Evolutionary conservation across 2,797 vertebrate genomes (phyloP).

Genomic region (Macrochelys suwanniensis): DNA sequence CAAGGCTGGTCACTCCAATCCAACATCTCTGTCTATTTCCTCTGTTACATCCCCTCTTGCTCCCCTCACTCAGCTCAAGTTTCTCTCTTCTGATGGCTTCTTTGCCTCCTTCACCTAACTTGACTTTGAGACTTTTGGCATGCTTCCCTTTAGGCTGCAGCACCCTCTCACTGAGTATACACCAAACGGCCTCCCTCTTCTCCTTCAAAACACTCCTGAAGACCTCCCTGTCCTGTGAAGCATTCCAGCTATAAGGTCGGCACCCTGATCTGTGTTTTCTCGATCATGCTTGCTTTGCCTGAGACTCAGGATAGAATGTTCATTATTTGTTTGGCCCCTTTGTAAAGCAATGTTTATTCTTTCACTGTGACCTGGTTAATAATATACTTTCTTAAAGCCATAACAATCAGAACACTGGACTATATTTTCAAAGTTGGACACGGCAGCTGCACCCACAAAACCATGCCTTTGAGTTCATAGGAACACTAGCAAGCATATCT

Average conservation of each 20-base stretch:
- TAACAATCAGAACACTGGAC: neutral
- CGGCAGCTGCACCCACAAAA: neutral
- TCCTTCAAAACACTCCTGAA: neutral
- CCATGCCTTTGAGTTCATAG: neutral
- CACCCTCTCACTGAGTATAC: fast-evolving
- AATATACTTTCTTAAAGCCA: fast-evolving
- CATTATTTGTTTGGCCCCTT: fast-evolving
- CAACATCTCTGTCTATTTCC: neutral
- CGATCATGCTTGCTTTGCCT: neutral
- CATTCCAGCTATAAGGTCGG: neutral
- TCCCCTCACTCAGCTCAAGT: neutral
- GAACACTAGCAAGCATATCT: neutral
- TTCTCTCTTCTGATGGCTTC: neutral
- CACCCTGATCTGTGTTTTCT: neutral
- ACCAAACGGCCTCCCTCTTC: neutral
- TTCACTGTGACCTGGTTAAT: neutral
- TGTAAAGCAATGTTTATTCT: neutral
- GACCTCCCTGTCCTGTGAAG: neutral
- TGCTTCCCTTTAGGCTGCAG: fast-evolving
- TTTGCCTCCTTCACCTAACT: neutral
- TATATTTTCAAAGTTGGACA: neutral
- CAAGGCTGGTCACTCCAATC: fast-evolving
- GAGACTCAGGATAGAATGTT: neutral
- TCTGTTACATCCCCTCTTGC: neutral
- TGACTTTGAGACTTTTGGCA: neutral